phyloP scores from a whole-genome alignment of 2,797 vertebrate species.

The Podarcis siculus region DNA sequence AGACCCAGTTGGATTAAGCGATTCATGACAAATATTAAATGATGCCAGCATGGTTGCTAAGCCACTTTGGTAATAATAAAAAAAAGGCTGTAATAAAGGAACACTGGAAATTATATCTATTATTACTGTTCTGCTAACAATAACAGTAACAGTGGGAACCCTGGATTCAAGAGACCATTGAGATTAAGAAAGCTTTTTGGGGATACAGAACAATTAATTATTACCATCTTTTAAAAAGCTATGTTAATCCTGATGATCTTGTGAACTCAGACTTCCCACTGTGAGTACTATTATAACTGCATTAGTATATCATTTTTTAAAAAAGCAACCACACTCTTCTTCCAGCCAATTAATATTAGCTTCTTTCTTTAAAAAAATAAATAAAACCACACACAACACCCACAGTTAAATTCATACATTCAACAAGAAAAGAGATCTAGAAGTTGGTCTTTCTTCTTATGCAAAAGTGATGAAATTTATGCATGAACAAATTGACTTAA shows the following conservation, averaged over 20 bases:
- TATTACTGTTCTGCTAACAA: conserved; percentile 45
- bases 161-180: conserved; percentile 17
- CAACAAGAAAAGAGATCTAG: neutral
- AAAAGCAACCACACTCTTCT: conserved; percentile 29
- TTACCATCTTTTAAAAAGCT: neutral
- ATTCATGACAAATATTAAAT: conserved; percentile 1
- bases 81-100: neutral
- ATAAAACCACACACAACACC: conserved; percentile 10
- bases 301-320: conserved; percentile 12
- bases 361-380: neutral
- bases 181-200: conserved; percentile 43
- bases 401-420: conserved; percentile 9
- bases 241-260: conserved; percentile 25
- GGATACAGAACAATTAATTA: conserved; percentile 34
- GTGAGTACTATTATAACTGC: conserved; percentile 42
- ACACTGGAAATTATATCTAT: neutral
- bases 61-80: neutral
- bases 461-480: conserved; percentile 31
- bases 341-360: conserved; percentile 27
- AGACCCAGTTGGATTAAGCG: neutral
- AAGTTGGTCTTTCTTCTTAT: conserved; percentile 23
- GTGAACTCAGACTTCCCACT: conserved; percentile 35
- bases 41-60: neutral
- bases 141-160: conserved; percentile 45
- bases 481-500: neutral